These are phyloP conservation scores for Equus quagga DNA, from an alignment of 2,113 vertebrate genomes.

Conservation along the genomic window DNA sequence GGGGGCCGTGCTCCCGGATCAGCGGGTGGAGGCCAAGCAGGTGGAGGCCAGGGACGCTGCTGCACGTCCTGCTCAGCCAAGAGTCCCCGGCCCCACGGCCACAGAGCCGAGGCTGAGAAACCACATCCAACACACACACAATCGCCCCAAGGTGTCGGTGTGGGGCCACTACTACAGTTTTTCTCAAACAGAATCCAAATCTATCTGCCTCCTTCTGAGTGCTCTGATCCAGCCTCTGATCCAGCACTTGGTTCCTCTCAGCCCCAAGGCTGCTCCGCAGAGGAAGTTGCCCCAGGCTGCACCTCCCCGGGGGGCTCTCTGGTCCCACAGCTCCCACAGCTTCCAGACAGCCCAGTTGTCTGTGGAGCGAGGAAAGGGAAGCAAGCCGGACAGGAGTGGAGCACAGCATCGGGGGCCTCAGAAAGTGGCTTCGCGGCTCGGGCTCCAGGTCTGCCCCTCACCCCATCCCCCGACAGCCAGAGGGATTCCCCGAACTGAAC, in stretches of 20 bases:
- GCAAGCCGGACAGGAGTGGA: neutral
- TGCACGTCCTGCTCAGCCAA: neutral
- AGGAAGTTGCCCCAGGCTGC: neutral
- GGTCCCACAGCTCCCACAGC: neutral
- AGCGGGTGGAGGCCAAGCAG: neutral
- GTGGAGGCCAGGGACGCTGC: neutral
- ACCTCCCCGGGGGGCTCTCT: neutral
- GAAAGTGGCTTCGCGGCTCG: neutral
- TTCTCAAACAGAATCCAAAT: neutral
- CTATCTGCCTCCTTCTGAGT: neutral
- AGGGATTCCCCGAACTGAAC: neutral
- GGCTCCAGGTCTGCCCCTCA: neutral
- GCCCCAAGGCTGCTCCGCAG: neutral
- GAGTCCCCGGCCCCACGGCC: neutral
- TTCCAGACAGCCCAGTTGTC: neutral
- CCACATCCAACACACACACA: neutral
- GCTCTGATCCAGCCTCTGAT: neutral
- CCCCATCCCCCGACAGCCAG: neutral
- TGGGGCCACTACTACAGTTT: neutral
- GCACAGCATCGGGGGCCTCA: too few species aligned
- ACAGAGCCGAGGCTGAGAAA: neutral
- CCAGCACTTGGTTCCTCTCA: neutral
- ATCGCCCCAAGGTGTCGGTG: neutral
- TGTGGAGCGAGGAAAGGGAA: neutral
- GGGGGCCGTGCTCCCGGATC: neutral